Evolutionary conservation across 2,888 invertebrate species (phyloP).

Genomic region (Sphecodes monilicornis): DNA sequence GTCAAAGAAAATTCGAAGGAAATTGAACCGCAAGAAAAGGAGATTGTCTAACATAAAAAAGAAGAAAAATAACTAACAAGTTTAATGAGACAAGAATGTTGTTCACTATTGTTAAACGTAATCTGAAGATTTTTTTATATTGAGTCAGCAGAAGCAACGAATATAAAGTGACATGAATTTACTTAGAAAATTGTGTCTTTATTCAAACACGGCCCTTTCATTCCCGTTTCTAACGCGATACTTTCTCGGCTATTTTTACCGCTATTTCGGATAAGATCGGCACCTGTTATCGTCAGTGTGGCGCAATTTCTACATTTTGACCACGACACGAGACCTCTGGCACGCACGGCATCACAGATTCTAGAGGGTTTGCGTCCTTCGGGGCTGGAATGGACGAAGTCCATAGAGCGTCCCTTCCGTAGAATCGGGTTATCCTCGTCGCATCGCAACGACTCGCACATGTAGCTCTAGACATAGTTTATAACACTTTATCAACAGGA

Average conservation of each 20-base stretch:
- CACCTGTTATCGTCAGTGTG: slow-evolving; percentile 43
- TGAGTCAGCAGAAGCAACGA: not conserved
- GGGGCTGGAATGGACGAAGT: not conserved
- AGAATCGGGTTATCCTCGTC: not conserved
- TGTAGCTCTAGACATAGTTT: not conserved
- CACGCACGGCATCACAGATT: slow-evolving; percentile 43
- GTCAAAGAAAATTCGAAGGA: slow-evolving; percentile 19
- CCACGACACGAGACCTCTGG: slow-evolving; percentile 39
- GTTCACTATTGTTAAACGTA: not conserved
- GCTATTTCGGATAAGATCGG: slow-evolving; percentile 47
- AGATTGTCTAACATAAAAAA: not conserved
- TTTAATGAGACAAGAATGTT: not conserved
- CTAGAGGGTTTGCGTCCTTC: slow-evolving; percentile 28
- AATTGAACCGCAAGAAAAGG: not conserved
- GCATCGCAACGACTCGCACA: not conserved
- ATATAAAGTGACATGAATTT: not conserved
- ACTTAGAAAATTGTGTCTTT: not conserved
- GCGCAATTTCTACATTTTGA: slow-evolving; percentile 34
- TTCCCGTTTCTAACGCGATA: slow-evolving; percentile 1
- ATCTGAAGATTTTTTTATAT: slow-evolving; percentile 10
- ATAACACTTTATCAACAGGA: no score
- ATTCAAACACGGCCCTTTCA: not conserved
- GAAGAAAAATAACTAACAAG: not conserved
- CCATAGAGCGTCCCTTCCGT: not conserved
- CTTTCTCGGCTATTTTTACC: slow-evolving; percentile 41